Evolutionary conservation across 2,888 invertebrate species (phyloP), one percentile per base, ranked within the genome.

Genomic region (Hydropsyche betteni): DNA sequence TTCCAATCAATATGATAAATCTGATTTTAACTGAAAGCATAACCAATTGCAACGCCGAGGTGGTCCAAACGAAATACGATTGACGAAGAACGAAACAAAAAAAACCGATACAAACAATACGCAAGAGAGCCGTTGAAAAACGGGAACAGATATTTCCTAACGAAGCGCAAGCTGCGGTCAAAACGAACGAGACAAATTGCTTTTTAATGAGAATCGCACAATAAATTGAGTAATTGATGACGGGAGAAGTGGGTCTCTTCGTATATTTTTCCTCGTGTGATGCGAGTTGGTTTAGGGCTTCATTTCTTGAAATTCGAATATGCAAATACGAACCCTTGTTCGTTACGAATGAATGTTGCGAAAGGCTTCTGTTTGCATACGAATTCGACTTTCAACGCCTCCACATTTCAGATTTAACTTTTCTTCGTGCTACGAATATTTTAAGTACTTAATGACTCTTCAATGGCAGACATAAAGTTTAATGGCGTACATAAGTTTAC

Each of bases 131-230:
- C 24, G 24, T 55, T n/a, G 55, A 14, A 55, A 24, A 55, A 55
- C 55, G 55, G 55, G 16, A 14, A 44, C 68, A 68, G 33, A 58
- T 44, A 69, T 69, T 44, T 44, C 69, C 24, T 69, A 69, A 69
- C 53, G 70, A 53, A 70, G 52, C 16, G 68, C 34, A 61, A 75
- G 51, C 58, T 64, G 44, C 61, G 6, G 36, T 58, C 24, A 61
- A 33, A 24, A 24, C 4, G 33, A 24, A 6, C 53, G 16, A 58
- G 58, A 77, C 77, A 77, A 77, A 77, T 77, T 74, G 77, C 73
- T 74, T 75, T 75, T 75, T 77, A 77, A 77, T 77, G 73, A 58
- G 75, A 77, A 75, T 75, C 69, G 75, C 50, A 51, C 75, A 69
- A 77, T 77, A 77, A 77, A 77, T 77, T 69, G 14, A 33, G 69